phyloP scores from a whole-genome alignment of 2,113 vertebrate species.

The Strix uralensis region DNA sequence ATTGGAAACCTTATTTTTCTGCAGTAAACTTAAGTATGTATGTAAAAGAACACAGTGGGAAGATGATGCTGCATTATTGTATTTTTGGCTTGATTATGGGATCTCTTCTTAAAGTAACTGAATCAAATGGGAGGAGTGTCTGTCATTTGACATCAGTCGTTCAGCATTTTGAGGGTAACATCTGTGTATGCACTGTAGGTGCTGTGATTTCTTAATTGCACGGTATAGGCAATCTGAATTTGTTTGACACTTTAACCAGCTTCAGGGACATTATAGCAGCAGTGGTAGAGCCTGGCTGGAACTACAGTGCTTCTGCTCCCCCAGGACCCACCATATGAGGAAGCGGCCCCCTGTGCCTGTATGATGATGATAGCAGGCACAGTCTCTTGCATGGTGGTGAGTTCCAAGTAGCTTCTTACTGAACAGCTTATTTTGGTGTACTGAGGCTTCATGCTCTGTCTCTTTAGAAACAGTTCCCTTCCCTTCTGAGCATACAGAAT shows the following conservation, averaged over 20 bases:
- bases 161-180: neutral
- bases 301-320: neutral
- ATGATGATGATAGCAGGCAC: neutral
- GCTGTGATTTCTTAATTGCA: neutral
- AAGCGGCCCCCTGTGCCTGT: neutral
- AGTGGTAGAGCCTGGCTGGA: neutral
- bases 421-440: fast-evolving
- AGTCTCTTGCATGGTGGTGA: neutral
- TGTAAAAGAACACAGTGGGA: neutral
- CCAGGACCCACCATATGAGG: fast-evolving
- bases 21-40: neutral
- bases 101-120: neutral
- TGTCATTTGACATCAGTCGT: neutral
- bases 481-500: neutral
- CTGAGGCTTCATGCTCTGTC: neutral
- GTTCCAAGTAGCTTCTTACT: neutral
- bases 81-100: neutral
- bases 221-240: neutral
- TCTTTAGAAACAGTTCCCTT: neutral
- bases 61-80: neutral
- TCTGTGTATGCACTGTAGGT: neutral
- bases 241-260: neutral
- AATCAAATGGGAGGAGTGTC: neutral
- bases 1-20: neutral
- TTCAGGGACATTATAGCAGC: neutral